These are phyloP conservation scores for Epistrophella euchroma DNA, from an alignment of 2,888 invertebrate genomes.

Conservation along the genomic window DNA sequence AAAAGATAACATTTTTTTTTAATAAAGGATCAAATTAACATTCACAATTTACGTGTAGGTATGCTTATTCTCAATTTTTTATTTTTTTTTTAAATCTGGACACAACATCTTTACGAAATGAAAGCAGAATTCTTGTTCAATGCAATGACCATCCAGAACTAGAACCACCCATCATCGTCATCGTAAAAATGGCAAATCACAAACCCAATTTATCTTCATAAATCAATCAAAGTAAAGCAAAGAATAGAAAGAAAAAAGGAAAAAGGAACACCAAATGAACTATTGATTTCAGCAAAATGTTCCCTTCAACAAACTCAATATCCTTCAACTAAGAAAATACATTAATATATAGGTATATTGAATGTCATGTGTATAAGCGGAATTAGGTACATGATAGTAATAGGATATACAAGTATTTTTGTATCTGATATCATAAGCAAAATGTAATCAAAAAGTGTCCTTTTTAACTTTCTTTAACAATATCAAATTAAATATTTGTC, in stretches of 20 bases:
- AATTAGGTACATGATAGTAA: background rate
- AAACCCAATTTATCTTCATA: constrained; percentile 37
- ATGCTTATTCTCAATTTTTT: no score
- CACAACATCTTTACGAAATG: background rate
- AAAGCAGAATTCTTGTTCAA: background rate
- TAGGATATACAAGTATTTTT: background rate
- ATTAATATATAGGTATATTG: constrained; percentile 1
- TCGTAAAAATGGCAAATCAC: constrained; percentile 28
- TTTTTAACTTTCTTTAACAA: background rate
- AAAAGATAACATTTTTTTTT: no score
- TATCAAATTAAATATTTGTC: background rate
- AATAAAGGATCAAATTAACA: no score
- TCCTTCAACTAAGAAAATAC: background rate
- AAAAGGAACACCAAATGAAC: constrained; percentile 19
- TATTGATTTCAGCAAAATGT: constrained; percentile 20
- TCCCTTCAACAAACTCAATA: constrained; percentile 15
- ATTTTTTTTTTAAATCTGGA: background rate
- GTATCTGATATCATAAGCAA: background rate
- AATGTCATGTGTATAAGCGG: background rate
- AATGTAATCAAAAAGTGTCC: background rate
- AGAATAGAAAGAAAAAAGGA: background rate
- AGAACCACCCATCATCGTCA: constrained; percentile 22
- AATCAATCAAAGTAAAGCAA: constrained; percentile 31
- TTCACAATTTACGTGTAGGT: no score
- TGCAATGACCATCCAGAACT: background rate